Percentiles rank a stretch among this genome's conserved stretches.
phyloP scores from a whole-genome alignment of 2,113 vertebrate species.

The Megaleporinus macrocephalus region DNA sequence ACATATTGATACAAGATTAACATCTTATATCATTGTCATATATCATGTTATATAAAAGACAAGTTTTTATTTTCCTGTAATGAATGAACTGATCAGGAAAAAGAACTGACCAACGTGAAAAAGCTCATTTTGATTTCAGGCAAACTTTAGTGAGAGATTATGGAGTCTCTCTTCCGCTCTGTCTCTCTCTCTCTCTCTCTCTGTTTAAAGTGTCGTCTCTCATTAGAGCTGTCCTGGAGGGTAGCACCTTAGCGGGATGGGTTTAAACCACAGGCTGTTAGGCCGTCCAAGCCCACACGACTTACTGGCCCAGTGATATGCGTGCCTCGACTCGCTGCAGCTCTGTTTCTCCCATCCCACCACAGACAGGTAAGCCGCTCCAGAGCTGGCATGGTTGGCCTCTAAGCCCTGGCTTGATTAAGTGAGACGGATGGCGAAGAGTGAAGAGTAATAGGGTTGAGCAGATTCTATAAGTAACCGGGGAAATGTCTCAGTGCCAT shows the following conservation, averaged over 20 bases:
- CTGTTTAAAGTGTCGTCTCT: conserved; percentile 64
- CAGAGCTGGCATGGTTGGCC: conserved; percentile 61
- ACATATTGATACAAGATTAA: too few relatives aligned
- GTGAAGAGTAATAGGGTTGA: neutral
- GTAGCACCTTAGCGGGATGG: conserved; percentile 66
- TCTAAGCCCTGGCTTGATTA: conserved; percentile 66
- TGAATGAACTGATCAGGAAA: too few relatives aligned
- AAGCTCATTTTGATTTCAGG: neutral
- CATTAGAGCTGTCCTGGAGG: conserved; percentile 68
- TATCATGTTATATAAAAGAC: too few relatives aligned
- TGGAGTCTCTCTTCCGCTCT: conserved; percentile 1
- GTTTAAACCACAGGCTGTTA: conserved; percentile 67
- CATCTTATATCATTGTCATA: too few relatives aligned
- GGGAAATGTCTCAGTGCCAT: neutral
- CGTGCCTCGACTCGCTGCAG: conserved; percentile 28
- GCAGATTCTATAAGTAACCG: neutral
- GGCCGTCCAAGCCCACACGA: conserved; percentile 55
- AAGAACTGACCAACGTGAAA: too few relatives aligned
- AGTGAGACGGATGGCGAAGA: conserved; percentile 60
- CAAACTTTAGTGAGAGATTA: neutral
- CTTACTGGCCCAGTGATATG: conserved; percentile 66
- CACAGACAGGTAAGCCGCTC: conserved; percentile 66
- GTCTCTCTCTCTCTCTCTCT: conserved; percentile 21
- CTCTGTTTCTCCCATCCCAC: conserved; percentile 53
- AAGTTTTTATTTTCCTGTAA: too few relatives aligned